Conservation (phyloP, 2,888 invertebrate species). For the Aradus depressus region DNA sequence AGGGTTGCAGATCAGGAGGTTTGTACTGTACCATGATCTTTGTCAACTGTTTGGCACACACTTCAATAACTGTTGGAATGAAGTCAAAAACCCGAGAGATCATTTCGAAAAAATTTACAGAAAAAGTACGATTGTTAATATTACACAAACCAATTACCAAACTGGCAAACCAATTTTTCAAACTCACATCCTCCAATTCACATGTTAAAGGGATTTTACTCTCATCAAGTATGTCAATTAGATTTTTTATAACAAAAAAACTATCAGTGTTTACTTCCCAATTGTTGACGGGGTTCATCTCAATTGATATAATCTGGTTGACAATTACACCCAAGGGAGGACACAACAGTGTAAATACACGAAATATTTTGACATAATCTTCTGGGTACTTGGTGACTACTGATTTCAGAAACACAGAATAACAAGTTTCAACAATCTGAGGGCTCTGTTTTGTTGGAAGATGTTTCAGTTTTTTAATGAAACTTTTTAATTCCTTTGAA, state of each 20-base stretch:
- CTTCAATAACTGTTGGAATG: slow-evolving; percentile 24
- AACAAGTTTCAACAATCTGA: slow-evolving; percentile 7
- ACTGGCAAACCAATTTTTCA: slow-evolving; percentile 23
- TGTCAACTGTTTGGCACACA: slow-evolving; percentile 13
- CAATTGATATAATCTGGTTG: slow-evolving; percentile 21
- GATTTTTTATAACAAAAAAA: slow-evolving; percentile 2
- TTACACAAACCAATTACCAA: slow-evolving; percentile 22
- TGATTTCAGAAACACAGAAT: slow-evolving; percentile 6
- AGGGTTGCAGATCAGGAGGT: not conserved
- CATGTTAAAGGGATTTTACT: slow-evolving; percentile 19
- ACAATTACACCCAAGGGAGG: slow-evolving; percentile 21
- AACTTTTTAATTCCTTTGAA: slow-evolving; percentile 12
- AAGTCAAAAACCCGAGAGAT: slow-evolving; percentile 18
- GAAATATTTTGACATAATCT: slow-evolving; percentile 11
- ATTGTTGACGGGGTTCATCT: slow-evolving; percentile 21
- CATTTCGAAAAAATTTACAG: slow-evolving; percentile 21
- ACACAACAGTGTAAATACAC: slow-evolving; percentile 19
- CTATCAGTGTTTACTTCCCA: slow-evolving; percentile 19
- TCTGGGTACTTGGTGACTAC: slow-evolving; percentile 10
- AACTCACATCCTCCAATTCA: slow-evolving; percentile 17
- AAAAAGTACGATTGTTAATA: slow-evolving; percentile 19
- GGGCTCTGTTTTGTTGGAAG: slow-evolving; percentile 9
- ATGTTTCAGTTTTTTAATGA: slow-evolving; percentile 11
- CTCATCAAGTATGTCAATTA: slow-evolving; percentile 15
- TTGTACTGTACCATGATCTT: slow-evolving; percentile 23